phyloP scores from a whole-genome alignment of 1,140 invertebrate species.

The Ips typographus region DNA sequence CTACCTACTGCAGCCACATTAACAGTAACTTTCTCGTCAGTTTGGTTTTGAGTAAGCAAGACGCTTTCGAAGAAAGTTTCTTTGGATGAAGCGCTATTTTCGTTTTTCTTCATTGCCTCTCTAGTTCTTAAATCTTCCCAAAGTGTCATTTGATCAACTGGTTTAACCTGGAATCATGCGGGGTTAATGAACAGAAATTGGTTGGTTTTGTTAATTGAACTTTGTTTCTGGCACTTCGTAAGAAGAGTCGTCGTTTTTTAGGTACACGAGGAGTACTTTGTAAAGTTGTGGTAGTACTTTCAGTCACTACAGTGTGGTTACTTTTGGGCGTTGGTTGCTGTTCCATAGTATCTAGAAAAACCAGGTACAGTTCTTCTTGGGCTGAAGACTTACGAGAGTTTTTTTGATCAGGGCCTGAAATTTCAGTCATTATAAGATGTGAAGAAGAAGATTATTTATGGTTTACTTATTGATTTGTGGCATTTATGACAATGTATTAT shows the following conservation, averaged over 20 bases:
- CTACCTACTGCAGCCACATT: background rate
- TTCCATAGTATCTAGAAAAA: constrained; percentile 11
- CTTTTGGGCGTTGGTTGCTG: background rate
- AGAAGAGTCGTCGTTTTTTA: constrained; percentile 10
- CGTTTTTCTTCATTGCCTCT: constrained; percentile 7
- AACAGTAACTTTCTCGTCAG: background rate
- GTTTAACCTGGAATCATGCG: constrained; percentile 11
- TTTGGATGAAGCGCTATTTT: background rate
- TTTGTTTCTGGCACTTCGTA: constrained; percentile 19
- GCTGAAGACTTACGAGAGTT: background rate
- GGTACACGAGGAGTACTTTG: background rate
- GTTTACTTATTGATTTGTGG: background rate
- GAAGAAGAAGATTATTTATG: background rate
- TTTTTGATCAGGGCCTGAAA: background rate
- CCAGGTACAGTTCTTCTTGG: background rate
- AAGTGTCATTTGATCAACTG: constrained; percentile 12
- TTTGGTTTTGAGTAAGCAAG: background rate
- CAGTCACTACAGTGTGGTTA: constrained; percentile 5
- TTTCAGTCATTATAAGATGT: background rate
- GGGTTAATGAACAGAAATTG: background rate
- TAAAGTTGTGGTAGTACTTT: background rate
- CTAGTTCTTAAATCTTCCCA: constrained; percentile 24
- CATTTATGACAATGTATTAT: background rate
- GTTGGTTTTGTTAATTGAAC: background rate
- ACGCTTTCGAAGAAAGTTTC: constrained; percentile 9